Conservation (phyloP, 2,797 vertebrate species). For the Fringilla coelebs region DNA sequence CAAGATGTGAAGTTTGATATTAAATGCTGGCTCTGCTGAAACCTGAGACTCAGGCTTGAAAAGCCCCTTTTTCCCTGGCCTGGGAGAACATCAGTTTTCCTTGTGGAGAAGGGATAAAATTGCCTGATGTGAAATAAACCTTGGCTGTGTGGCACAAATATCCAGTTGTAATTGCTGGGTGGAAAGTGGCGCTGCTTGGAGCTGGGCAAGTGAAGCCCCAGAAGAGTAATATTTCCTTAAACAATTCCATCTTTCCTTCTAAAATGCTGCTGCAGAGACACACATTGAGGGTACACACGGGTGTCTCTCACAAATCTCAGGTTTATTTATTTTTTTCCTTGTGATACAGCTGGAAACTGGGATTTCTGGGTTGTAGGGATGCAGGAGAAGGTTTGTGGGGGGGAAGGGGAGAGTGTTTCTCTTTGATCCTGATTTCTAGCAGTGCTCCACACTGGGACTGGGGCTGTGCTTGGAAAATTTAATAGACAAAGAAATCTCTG, state of each 20-base stretch:
- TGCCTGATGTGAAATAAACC: not conserved
- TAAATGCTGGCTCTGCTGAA: not conserved
- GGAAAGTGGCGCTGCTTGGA: not conserved
- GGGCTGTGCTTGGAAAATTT: not conserved
- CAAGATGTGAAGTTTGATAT: not conserved
- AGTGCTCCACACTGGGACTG: not conserved
- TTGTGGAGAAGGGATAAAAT: not conserved
- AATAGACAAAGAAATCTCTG: not conserved
- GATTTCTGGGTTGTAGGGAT: not conserved
- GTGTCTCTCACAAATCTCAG: not conserved
- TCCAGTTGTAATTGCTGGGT: not conserved
- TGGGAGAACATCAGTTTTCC: not conserved
- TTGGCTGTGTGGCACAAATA: not conserved
- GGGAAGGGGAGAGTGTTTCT: not conserved
- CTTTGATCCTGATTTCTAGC: not conserved
- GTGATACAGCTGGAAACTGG: not conserved
- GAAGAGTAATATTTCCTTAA: not conserved
- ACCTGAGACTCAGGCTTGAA: not conserved
- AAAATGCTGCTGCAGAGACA: not conserved
- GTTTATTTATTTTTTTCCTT: fast-evolving
- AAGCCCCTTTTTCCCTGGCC: not conserved
- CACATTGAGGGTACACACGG: fast-evolving
- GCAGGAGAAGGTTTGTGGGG: not conserved
- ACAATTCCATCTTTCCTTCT: not conserved
- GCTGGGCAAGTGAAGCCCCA: not conserved